Evolutionary conservation across 1,140 invertebrate species (phyloP).

Genomic region (Heliconius himera): DNA sequence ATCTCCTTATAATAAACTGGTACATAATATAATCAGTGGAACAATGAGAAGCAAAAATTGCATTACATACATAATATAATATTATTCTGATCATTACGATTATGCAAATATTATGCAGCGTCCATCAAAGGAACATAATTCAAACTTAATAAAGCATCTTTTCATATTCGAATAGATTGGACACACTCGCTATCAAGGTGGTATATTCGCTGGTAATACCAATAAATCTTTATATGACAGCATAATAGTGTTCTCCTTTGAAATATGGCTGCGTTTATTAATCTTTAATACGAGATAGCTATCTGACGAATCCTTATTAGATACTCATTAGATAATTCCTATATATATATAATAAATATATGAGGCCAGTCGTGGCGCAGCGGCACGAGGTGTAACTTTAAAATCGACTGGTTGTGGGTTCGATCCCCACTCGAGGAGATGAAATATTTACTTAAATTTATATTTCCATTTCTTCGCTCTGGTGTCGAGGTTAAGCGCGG

Average conservation of each 20-base stretch:
- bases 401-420: no score
- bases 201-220: conserved; percentile 28
- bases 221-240: conserved; percentile 47
- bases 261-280: conserved; percentile 46
- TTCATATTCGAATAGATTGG: conserved; percentile 24
- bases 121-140: conserved; percentile 9
- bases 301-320: conserved; percentile 38
- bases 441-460: no score
- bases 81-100: not conserved
- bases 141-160: conserved; percentile 23
- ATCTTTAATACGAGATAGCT: conserved; percentile 38
- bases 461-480: no score
- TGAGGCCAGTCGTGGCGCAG: no score
- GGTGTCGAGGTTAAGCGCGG: no score
- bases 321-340: conserved; percentile 39
- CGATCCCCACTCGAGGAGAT: no score
- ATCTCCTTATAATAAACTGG: no score
- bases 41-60: not conserved
- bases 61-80: not conserved
- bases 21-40: not conserved
- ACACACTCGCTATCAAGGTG: conserved; percentile 18
- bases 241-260: conserved; percentile 42
- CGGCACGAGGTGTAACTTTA: no score
- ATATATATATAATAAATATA: no score
- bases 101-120: not conserved